Percentiles rank a stretch among this genome's conserved stretches.
These are phyloP conservation scores for Clanis bilineata DNA, from an alignment of 2,888 invertebrate species.

Conservation along the genomic window DNA sequence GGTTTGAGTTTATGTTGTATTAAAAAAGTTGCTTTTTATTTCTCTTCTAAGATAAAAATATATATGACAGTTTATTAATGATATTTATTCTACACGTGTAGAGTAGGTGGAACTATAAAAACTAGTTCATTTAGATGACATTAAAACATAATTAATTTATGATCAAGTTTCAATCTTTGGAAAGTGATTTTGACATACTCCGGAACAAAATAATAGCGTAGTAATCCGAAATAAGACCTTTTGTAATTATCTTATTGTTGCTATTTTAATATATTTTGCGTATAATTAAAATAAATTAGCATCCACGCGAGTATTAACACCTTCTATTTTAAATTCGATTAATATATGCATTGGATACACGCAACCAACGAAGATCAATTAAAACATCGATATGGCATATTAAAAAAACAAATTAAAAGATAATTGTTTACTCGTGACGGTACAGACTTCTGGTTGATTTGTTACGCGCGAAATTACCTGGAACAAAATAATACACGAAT, in stretches of 20 bases:
- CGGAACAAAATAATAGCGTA: no score
- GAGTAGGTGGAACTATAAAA: not conserved
- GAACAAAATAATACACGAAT: not conserved
- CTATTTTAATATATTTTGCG: not conserved
- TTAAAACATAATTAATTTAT: no score
- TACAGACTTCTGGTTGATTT: not conserved
- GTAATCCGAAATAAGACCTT: no score
- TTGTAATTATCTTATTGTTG: not conserved
- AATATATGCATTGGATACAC: not conserved
- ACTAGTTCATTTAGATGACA: not conserved
- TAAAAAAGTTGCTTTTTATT: no score
- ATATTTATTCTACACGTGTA: not conserved
- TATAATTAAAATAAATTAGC: not conserved
- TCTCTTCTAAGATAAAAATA: no score
- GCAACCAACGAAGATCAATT: conserved; percentile 1
- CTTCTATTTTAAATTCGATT: conserved; percentile 7
- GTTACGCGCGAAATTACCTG: conserved; percentile 6
- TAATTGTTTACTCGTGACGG: not conserved
- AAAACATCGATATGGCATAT: not conserved
- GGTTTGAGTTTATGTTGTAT: no score
- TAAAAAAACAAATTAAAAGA: not conserved
- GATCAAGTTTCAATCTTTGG: no score
- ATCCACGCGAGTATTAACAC: not conserved
- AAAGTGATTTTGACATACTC: no score
- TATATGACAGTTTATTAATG: no score